Evolutionary conservation across 2,113 vertebrate species (phyloP), one percentile per base, ranked within the genome.

Genomic region (Hydrolagus affinis): DNA sequence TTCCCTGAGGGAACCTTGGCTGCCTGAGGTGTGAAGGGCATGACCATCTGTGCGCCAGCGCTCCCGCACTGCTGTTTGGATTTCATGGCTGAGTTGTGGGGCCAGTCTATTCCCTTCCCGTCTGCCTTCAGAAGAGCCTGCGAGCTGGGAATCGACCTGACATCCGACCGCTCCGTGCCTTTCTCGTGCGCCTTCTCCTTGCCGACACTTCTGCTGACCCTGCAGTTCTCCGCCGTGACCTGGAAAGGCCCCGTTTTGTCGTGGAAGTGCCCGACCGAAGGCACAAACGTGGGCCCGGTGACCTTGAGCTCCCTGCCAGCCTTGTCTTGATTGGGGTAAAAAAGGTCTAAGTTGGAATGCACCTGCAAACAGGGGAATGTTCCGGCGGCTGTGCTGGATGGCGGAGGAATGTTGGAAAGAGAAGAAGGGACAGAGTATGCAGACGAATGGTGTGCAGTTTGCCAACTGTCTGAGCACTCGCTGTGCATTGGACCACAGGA

Each of bases 311-410:
- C 96, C 60, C 95, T 92, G 85, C 94, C 85, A 0, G 90, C 90
- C 86, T 96, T 95, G 87, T 97, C 96, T 78, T 96, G 95, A 86
- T 96, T 90, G 0, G 96, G 94, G 88, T 96, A 97, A 88, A 97
- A 95, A 89, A 96, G 95, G 25, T 98, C 96, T 0, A 96, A 91
- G 91, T 95, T 89, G 0, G 95, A 89, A 68, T 97, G 97, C 12
- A 98, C 94, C 88, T 95, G 97, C 86, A 97, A 92, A 91, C 97
- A 98, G 88, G 97, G 95, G 90, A 97, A 97, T 85, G 96, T 93
- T 70, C 95, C 90, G 0, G 95, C 85, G 6, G 95, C 89, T 0
- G 94, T 90, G 85, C 92, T 93, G 12, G 95, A 94, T 21, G 94
- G 78, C 0, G 94, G 89, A 0, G 96, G 92, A 32, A 92, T 93